Conservation (phyloP, 2,113 vertebrate species). For the Monarcha castaneiventris region DNA sequence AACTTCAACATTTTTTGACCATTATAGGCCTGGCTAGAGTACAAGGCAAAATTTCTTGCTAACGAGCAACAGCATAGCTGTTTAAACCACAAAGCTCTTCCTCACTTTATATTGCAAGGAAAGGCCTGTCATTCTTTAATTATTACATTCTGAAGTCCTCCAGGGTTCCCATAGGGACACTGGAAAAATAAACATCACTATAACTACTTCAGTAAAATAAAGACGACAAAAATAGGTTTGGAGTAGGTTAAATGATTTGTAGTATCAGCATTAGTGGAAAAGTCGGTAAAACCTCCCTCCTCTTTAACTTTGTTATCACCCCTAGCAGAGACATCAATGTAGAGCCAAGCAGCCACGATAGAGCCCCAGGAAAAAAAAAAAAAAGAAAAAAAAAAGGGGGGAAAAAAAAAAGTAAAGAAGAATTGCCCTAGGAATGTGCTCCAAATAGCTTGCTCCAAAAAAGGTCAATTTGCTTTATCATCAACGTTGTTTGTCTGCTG, state of each 20-base stretch:
- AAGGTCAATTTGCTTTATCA: constrained; percentile 45
- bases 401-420: neutral
- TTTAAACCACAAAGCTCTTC: constrained; percentile 53
- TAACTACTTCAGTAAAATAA: constrained; percentile 11
- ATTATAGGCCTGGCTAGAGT: constrained; percentile 25
- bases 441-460: constrained; percentile 17
- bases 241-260: neutral
- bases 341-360: neutral
- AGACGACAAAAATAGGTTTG: neutral
- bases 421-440: neutral
- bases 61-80: constrained; percentile 43
- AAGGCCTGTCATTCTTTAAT: constrained; percentile 44
- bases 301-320: neutral
- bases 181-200: constrained; percentile 44
- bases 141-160: constrained; percentile 46
- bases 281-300: neutral
- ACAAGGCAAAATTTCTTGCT: constrained; percentile 43
- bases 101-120: constrained; percentile 30
- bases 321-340: neutral
- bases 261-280: neutral
- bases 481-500: constrained; percentile 25
- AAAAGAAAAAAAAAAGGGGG: too few relatives aligned
- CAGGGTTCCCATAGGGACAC: constrained; percentile 52
- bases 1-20: constrained; percentile 27
- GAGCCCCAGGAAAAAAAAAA: neutral